Conservation (phyloP, 2,113 vertebrate species). For the Sphaerodactylus townsendi region DNA sequence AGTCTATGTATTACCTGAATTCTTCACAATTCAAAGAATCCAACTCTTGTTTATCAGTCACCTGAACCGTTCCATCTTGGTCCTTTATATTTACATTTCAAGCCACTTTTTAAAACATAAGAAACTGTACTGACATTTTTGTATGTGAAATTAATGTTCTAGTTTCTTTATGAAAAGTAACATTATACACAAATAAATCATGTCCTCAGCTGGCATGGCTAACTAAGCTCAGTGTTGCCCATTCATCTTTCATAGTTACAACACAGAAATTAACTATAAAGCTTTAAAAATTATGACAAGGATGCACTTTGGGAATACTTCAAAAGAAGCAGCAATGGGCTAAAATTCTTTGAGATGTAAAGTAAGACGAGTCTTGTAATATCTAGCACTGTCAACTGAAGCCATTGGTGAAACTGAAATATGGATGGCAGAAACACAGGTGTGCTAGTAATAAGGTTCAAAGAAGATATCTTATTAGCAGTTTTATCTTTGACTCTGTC, state of each 20-base stretch:
- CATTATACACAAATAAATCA: conserved; percentile 27
- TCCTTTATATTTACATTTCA: conserved; percentile 57
- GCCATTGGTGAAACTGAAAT: conserved; percentile 3
- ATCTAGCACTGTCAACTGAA: background rate
- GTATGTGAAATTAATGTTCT: conserved; percentile 26
- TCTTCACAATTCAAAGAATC: no score
- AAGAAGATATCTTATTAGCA: conserved; percentile 20
- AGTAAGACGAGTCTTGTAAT: conserved; percentile 1
- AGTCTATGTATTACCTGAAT: no score
- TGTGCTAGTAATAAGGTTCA: background rate
- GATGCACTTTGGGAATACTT: background rate
- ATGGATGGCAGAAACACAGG: background rate
- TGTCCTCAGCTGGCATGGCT: conserved; percentile 1
- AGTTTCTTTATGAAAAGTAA: conserved; percentile 40
- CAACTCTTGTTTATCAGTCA: conserved; percentile 6
- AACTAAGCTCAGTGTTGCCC: conserved; percentile 10
- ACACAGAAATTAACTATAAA: conserved; percentile 16
- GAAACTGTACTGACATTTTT: conserved; percentile 40
- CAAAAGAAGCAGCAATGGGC: conserved; percentile 11
- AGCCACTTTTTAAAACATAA: conserved; percentile 53
- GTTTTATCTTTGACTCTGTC: conserved; percentile 7
- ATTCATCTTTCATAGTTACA: conserved; percentile 27
- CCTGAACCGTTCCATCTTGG: conserved; percentile 62
- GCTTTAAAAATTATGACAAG: conserved; percentile 15
- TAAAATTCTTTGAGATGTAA: conserved; percentile 16